Conservation (phyloP, 2,797 vertebrate genomes). For the Pelodytes ibericus region DNA sequence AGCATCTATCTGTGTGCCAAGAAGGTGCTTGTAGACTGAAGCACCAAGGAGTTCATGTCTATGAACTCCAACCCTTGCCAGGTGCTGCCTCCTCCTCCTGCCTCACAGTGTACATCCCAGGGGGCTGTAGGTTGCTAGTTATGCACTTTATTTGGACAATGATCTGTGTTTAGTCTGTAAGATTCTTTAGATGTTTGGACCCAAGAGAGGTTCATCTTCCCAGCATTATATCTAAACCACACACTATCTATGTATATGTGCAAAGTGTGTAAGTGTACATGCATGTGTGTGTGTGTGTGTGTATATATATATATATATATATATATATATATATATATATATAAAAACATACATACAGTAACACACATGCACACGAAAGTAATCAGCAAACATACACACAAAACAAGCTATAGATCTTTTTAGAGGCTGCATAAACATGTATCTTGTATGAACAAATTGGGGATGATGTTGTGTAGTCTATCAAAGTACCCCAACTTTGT, state of each 20-base stretch:
- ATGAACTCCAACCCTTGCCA: slow-evolving; percentile 47
- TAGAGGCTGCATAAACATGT: too few species aligned
- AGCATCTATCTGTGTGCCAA: slow-evolving; percentile 54
- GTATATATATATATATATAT: slow-evolving; percentile 32
- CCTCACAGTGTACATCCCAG: slow-evolving; percentile 49
- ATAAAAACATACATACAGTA: slow-evolving; percentile 17
- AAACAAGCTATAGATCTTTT: too few species aligned
- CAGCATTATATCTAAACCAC: not conserved
- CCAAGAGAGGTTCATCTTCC: slow-evolving; percentile 29
- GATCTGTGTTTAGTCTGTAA: slow-evolving; percentile 51
- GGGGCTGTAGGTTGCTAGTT: slow-evolving; percentile 46
- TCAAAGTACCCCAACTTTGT: too few species aligned
- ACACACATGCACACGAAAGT: too few species aligned
- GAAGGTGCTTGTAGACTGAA: slow-evolving; percentile 53
- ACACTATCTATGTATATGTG: not conserved
- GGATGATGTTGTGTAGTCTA: too few species aligned
- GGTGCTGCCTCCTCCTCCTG: slow-evolving; percentile 55
- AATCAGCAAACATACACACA: too few species aligned
- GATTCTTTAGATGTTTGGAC: slow-evolving; percentile 46
- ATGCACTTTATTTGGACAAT: slow-evolving; percentile 56
- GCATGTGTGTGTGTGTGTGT: slow-evolving; percentile 35
- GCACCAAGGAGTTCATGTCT: slow-evolving; percentile 51
- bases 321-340: slow-evolving; percentile 36
- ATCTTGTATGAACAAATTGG: too few species aligned
- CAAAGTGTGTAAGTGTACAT: too few species aligned